A percentile compares a stretch with the other conserved stretches of the same genome.
Evolutionary conservation across 2,113 vertebrate species (phyloP).

Genomic region (Dipodomys spectabilis): DNA sequence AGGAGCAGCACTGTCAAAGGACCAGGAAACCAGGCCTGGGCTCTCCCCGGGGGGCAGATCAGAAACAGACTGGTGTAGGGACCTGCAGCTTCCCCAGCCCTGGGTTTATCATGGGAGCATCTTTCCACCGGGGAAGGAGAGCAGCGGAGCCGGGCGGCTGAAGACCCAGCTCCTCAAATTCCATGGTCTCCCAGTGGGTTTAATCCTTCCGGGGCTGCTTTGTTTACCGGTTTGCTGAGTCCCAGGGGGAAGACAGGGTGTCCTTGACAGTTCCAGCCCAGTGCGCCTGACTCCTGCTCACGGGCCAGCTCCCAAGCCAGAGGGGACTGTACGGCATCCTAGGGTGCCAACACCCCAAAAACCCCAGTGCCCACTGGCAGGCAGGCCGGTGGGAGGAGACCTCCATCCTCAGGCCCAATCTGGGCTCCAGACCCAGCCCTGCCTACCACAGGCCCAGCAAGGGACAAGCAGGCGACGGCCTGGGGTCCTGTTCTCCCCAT

Average conservation of each 20-base stretch:
- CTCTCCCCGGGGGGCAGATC: too few species aligned
- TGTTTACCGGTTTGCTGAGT: background rate
- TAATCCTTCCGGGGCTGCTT: fast-evolving
- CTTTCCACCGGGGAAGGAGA: background rate
- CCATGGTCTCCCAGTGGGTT: fast-evolving
- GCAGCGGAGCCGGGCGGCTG: background rate
- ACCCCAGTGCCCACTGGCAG: background rate
- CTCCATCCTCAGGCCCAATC: background rate
- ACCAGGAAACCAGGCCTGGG: too few species aligned
- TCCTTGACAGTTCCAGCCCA: background rate
- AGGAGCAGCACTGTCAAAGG: too few species aligned
- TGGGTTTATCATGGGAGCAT: constrained; percentile 30
- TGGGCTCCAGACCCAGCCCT: background rate
- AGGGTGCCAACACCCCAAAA: fast-evolving
- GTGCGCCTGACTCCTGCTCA: fast-evolving
- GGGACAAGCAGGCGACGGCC: background rate
- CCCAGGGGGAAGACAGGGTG: fast-evolving
- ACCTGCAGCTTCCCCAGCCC: constrained; percentile 51
- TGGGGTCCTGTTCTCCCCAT: fast-evolving
- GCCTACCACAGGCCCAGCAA: background rate
- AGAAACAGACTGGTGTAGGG: too few species aligned
- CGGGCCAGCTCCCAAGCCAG: too few species aligned
- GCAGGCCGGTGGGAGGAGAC: background rate
- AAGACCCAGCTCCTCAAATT: fast-evolving
- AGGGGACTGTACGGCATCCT: background rate